A percentile compares a stretch with the other conserved stretches of the same genome.
These are phyloP conservation scores for Lycorma delicatula DNA, from an alignment of 1,140 invertebrate genomes.

Conservation along the genomic window DNA sequence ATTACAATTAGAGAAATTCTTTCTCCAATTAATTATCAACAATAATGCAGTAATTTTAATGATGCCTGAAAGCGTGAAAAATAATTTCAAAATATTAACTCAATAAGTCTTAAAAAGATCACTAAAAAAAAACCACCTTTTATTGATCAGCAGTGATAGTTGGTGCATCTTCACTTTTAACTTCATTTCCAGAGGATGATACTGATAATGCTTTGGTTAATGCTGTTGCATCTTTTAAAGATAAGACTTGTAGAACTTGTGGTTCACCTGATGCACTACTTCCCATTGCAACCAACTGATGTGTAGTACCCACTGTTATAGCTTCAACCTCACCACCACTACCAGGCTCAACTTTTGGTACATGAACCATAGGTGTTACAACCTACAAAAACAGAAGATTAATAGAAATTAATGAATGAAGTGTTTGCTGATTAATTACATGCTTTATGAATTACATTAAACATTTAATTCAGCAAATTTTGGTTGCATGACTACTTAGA, in stretches of 20 bases:
- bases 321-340: constrained; percentile 47
- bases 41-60: no score
- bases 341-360: constrained; percentile 61
- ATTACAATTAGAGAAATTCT: no score
- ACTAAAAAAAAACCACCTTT: no score
- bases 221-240: constrained; percentile 68
- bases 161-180: constrained; percentile 15
- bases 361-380: constrained; percentile 71
- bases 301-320: constrained; percentile 48
- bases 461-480: no score
- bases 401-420: background rate
- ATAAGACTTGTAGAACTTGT: constrained; percentile 65
- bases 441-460: background rate
- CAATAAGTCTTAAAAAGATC: no score
- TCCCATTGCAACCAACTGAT: constrained; percentile 66
- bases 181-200: constrained; percentile 20
- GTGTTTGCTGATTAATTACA: background rate
- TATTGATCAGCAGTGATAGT: constrained; percentile 20
- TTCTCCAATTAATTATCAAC: no score
- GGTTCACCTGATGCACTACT: constrained; percentile 58
- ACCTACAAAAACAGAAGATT: constrained; percentile 39
- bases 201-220: constrained; percentile 66
- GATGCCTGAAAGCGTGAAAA: no score
- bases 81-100: no score
- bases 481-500: no score